Evolutionary conservation across 2,888 invertebrate genomes (phyloP), one percentile per base, ranked within the genome.

Genomic region (Physocephala rufipes): DNA sequence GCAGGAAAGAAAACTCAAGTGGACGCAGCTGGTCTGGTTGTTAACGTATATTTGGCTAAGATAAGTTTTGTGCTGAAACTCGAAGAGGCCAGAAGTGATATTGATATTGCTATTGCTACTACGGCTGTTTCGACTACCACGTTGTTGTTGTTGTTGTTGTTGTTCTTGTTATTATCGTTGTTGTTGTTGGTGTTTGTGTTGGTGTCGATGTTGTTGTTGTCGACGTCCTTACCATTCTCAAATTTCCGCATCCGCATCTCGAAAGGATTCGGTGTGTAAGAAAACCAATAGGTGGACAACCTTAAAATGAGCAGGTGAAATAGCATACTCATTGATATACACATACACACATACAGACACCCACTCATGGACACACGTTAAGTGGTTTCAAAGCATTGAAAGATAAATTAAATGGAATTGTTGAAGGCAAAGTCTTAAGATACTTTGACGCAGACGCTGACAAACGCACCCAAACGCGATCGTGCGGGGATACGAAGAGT

Each of bases 341-440:
- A 58, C 58, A 58, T 9, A 58, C 58, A 24, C 55, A 21, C 12
- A 55, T 13, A 21, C 24, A 24, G 3, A 24, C 28, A 28, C 24
- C 16, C 58, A 58, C 2, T 12, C 58, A 58, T 15, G 16, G 28
- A 58, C 58, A 67, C 58, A 58, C 66, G 36, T 62, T 62, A 61
- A 62, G 62, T 61, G 51, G 51, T 68, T 61, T 51, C 30, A 30
- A 24, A 19, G 58, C 58, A 51, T 30, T 51, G 68, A 49, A 49
- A 62, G 61, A 68, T 68, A 62, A 68, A 68, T 68, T 68, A 30
- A 68, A 68, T 68, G 49, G 68, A 51, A 68, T 62, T 36, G 19
- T 53, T 21, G 21, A 15, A 26, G 2, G 61, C 61, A 61, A 19
- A 19, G 36, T 28, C 16, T 15, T 15, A 12, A 24, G 16, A 28